Percentiles rank a stretch among this genome's conserved stretches.
Evolutionary conservation across 2,888 invertebrate genomes (phyloP).

Genomic region (Lepas anatifera): DNA sequence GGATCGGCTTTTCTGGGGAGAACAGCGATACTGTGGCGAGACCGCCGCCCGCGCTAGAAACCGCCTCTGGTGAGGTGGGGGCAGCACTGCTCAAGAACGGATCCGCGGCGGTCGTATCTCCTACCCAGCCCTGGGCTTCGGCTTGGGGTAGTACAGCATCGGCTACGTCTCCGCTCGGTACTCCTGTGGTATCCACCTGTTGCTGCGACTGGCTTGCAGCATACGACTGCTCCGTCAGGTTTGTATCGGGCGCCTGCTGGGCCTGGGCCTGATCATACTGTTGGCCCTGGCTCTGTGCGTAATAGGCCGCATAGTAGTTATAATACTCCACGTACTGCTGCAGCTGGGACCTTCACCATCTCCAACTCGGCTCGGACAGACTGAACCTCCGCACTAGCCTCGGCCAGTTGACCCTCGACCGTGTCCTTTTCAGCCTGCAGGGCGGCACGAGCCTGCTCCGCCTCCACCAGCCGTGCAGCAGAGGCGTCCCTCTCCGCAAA

Average conservation of each 20-base stretch:
- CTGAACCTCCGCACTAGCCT: neutral
- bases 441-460: neutral
- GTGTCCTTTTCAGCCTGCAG: neutral
- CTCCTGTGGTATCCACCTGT: too few species aligned
- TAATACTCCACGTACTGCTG: neutral
- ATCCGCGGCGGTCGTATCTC: too few species aligned
- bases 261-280: neutral
- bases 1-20: too few species aligned
- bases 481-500: neutral
- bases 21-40: neutral
- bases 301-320: constrained; percentile 1
- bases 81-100: too few species aligned
- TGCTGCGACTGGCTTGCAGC: too few species aligned
- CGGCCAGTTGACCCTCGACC: neutral
- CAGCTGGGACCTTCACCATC: neutral
- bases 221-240: too few species aligned
- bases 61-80: too few species aligned
- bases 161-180: neutral
- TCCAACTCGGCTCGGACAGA: neutral
- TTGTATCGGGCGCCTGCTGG: too few species aligned
- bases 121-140: too few species aligned
- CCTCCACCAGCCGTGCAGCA: neutral
- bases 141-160: neutral
- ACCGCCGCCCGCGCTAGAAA: neutral
- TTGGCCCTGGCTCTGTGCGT: neutral